Evolutionary conservation across 2,113 vertebrate species (phyloP).

Genomic region (Dipodomys spectabilis): DNA sequence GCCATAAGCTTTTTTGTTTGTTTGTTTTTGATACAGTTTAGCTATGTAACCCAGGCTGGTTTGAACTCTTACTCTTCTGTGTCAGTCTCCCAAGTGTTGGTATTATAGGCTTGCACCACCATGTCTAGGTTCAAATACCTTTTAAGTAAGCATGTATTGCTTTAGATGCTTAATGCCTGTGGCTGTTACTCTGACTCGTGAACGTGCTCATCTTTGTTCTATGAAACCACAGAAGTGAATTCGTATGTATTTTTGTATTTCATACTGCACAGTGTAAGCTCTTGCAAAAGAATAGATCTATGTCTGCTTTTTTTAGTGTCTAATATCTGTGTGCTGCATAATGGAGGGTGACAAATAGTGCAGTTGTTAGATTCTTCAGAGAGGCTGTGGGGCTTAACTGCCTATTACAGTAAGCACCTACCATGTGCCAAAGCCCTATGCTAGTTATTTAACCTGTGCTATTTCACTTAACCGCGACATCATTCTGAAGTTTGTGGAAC

Average conservation of each 20-base stretch:
- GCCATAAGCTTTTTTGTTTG: neutral
- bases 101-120: neutral
- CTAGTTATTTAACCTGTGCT: constrained; percentile 18
- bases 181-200: neutral
- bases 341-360: too few relatives aligned
- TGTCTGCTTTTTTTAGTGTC: neutral
- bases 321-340: too few relatives aligned
- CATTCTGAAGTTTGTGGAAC: neutral
- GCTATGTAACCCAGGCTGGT: neutral
- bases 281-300: neutral
- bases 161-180: neutral
- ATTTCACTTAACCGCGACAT: neutral
- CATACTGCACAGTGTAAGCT: constrained; percentile 4
- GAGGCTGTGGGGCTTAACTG: neutral
- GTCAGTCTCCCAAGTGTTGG: neutral
- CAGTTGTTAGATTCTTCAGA: neutral
- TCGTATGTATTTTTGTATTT: neutral
- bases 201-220: neutral
- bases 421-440: neutral
- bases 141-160: neutral
- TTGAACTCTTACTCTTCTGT: neutral
- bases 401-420: neutral
- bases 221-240: neutral
- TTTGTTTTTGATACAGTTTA: neutral
- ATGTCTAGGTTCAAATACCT: neutral